A percentile compares a stretch with the other conserved stretches of the same genome.
Evolutionary conservation across 2,888 invertebrate species (phyloP).

Genomic region (Odontocolon sp.): DNA sequence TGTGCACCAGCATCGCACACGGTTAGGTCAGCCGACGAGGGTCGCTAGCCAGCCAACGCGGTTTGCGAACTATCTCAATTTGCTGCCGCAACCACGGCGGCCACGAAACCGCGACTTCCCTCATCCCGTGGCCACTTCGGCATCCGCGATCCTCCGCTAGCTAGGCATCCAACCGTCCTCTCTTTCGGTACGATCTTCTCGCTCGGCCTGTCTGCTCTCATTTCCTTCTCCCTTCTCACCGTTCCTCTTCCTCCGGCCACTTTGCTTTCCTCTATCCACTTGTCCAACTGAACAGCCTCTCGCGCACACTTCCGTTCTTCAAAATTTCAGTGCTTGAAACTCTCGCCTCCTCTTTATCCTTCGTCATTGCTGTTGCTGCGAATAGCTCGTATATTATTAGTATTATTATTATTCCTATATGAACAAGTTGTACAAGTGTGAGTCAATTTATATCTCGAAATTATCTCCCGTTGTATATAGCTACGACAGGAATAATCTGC

Average conservation of each 20-base stretch:
- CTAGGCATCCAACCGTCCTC: slow-evolving; percentile 23
- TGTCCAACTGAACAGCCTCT: neutral
- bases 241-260: neutral
- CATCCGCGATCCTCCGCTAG: slow-evolving; percentile 40
- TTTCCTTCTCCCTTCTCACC: slow-evolving; percentile 41
- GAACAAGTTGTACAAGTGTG: neutral
- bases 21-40: slow-evolving; percentile 74
- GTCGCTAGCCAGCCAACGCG: slow-evolving; percentile 60
- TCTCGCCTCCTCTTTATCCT: neutral
- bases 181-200: neutral
- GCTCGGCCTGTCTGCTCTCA: slow-evolving; percentile 30
- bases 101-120: slow-evolving; percentile 76
- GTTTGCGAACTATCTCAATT: slow-evolving; percentile 80
- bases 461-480: neutral
- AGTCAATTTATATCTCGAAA: slow-evolving; percentile 5
- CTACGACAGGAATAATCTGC: neutral
- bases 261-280: neutral
- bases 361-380: neutral
- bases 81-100: slow-evolving; percentile 76
- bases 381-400: neutral
- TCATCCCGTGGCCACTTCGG: slow-evolving; percentile 67
- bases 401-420: too few species aligned
- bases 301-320: slow-evolving; percentile 21
- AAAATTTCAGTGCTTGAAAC: neutral
- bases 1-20: slow-evolving; percentile 41